Conservation (phyloP, 2,888 invertebrate species). For the Euplagia quadripunctaria region DNA sequence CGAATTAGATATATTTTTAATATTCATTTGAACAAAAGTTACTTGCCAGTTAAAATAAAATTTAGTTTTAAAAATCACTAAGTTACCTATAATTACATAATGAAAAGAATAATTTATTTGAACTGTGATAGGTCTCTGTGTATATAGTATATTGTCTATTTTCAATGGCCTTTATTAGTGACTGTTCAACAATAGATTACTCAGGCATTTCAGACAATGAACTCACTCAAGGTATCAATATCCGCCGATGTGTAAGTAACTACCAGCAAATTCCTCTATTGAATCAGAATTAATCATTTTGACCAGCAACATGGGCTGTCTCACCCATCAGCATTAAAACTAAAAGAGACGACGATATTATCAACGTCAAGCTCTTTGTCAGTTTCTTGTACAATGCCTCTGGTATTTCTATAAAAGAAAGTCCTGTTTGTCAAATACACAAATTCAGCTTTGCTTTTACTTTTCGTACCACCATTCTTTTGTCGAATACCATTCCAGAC, state of each 20-base stretch:
- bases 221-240: constrained; percentile 1
- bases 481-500: not conserved
- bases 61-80: too few species aligned
- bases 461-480: not conserved
- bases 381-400: not conserved
- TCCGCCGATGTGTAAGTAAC: not conserved
- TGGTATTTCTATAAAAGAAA: constrained; percentile 65
- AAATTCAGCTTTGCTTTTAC: not conserved
- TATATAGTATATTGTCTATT: too few species aligned
- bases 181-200: not conserved
- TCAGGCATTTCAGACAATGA: not conserved
- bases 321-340: not conserved
- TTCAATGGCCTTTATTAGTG: not conserved
- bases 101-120: too few species aligned
- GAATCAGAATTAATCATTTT: not conserved
- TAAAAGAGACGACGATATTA: not conserved
- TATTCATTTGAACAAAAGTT: too few species aligned
- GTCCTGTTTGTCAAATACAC: not conserved
- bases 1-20: too few species aligned
- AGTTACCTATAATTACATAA: not conserved
- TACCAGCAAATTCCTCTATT: not conserved
- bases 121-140: too few species aligned
- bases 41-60: too few species aligned
- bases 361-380: not conserved
- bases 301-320: not conserved